Base-by-base conservation (phyloP, 2,888 invertebrate species). In the Cephus sareptanus region DNA sequence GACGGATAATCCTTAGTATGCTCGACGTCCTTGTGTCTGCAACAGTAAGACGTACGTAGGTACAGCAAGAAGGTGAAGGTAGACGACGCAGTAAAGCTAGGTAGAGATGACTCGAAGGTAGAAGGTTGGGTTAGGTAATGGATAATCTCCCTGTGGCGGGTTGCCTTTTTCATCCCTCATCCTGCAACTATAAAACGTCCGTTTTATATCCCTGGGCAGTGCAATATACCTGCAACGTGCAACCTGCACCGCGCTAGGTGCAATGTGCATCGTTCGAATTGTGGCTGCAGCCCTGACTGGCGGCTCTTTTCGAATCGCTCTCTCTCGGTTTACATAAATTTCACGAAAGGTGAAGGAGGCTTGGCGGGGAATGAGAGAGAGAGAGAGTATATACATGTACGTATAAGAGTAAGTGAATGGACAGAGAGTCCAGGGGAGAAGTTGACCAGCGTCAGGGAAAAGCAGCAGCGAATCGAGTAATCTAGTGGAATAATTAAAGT, bases 1-100 rank as follows among this genome's bases (percentile, higher is more conserved):
- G 70, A 33, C 70, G 70, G 70, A 70, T 70, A 70, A 70, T 70
- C 70, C 70, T 70, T 70, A 70, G 30, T 70, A 70, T 70, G 3
- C 70, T 70, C 15, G 33, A 70, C 70, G 11, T 70, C 70, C 70
- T 70, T 70, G 6, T 33, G 15, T 11, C 6, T 33, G 30, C 33
- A 15, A 30, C 70, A 33, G 70, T 33, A 15, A 70, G 70, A 33
- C 13, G 70, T 12, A 70, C 30, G 6, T 70, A 33, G 70, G 31
- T 70, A 15, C 70, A 70, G 30, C 12, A 33, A 33, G 30, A 70
- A 30, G 15, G 70, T 12, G 70, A 70, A 30, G 30, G 33, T n/a
- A 15, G 70, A 70, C 70, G 12, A 33, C 30, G 11, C 30, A 40
- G 40, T 40, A 15, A 40, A 40, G 40, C 40, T 40, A 6, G 40